Evolutionary conservation across 2,113 vertebrate species (phyloP).

Genomic region (Oophaga pumilio): DNA sequence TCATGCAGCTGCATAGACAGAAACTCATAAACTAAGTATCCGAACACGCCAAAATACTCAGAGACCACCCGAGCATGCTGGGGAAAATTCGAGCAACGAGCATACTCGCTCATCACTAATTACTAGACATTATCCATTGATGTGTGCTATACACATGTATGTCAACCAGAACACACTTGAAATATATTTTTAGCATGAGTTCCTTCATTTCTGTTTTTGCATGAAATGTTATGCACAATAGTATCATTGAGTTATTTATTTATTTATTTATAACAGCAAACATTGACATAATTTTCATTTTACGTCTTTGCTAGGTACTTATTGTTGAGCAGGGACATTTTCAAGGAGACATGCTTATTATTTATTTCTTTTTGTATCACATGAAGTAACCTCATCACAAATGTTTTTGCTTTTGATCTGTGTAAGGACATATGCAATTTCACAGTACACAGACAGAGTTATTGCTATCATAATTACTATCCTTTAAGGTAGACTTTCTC

Average conservation of each 20-base stretch:
- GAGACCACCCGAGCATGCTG: too few relatives aligned
- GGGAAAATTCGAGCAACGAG: too few relatives aligned
- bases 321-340: constrained; percentile 39
- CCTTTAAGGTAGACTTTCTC: constrained; percentile 55
- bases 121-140: neutral
- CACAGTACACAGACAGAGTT: constrained; percentile 49
- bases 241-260: neutral
- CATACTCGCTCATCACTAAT: too few relatives aligned
- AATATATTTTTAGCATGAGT: neutral
- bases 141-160: neutral
- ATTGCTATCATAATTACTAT: constrained; percentile 56
- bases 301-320: neutral
- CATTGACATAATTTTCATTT: constrained; percentile 11
- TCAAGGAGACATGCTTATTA: constrained; percentile 49
- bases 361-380: constrained; percentile 33
- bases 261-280: constrained; percentile 4
- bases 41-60: too few relatives aligned
- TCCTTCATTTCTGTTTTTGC: neutral
- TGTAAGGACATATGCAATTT: constrained; percentile 55
- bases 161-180: neutral
- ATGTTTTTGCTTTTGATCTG: constrained; percentile 55
- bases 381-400: constrained; percentile 42
- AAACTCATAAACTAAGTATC: too few relatives aligned
- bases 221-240: too few relatives aligned
- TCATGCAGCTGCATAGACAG: too few relatives aligned